A percentile compares a stretch with the other conserved stretches of the same genome.
Evolutionary conservation across 2,888 invertebrate species (phyloP).

Genomic region (Agonum fuliginosum): DNA sequence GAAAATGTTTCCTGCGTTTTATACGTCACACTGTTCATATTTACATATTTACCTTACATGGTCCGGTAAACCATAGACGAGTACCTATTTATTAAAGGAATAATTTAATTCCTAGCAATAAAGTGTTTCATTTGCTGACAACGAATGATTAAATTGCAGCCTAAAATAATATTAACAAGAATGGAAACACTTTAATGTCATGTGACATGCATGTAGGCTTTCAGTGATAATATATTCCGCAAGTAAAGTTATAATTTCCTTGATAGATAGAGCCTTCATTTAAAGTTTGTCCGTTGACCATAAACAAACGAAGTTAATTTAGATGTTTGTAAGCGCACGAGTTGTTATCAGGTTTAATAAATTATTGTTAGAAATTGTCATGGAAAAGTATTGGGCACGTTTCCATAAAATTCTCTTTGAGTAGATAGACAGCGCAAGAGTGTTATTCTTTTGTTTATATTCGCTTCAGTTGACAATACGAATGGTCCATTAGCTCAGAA

Average conservation of each 20-base stretch:
- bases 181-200: not conserved
- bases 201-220: not conserved
- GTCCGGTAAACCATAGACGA: too few relatives aligned
- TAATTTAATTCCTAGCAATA: too few relatives aligned
- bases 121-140: not conserved
- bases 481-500: not conserved
- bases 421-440: not conserved
- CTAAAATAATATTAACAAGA: not conserved
- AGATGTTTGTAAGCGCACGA: not conserved
- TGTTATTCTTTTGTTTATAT: not conserved
- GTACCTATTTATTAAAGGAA: not conserved
- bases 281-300: not conserved
- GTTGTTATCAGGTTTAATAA: not conserved
- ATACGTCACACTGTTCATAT: too few relatives aligned
- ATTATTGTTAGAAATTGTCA: not conserved
- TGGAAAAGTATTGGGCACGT: not conserved
- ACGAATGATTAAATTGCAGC: not conserved
- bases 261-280: not conserved
- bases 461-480: not conserved
- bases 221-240: not conserved
- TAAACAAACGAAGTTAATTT: not conserved
- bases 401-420: not conserved
- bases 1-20: too few relatives aligned
- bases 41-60: too few relatives aligned
- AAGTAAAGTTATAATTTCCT: not conserved